Conservation (phyloP, 1,140 invertebrate genomes). For the Diorhabda elongata region DNA sequence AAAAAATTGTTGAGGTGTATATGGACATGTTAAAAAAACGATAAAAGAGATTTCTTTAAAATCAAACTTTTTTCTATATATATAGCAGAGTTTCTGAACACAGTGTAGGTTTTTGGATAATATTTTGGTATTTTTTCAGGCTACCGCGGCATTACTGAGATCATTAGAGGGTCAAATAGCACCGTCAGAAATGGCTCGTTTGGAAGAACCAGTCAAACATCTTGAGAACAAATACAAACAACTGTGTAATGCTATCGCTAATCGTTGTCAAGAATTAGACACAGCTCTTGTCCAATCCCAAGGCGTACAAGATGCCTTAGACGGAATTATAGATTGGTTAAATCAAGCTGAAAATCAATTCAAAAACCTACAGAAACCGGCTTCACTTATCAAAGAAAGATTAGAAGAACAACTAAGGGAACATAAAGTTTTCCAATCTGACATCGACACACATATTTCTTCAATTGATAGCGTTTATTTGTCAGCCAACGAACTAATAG, state of each 20-base stretch:
- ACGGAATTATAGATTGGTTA: constrained; percentile 80
- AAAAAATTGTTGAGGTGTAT: too few species aligned
- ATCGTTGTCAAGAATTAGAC: constrained; percentile 81
- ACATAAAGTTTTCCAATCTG: constrained; percentile 67
- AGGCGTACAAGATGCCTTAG: constrained; percentile 89
- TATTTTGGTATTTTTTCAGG: constrained; percentile 47
- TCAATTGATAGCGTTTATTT: constrained; percentile 78
- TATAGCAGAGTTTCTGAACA: too few species aligned
- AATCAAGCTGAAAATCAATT: constrained; percentile 77
- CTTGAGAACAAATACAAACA: constrained; percentile 75
- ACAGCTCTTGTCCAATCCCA: constrained; percentile 88
- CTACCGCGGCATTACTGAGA: constrained; percentile 65
- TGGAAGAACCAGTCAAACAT: constrained; percentile 75
- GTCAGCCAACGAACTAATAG: constrained; percentile 73
- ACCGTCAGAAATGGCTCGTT: constrained; percentile 67
- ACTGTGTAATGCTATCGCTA: constrained; percentile 63
- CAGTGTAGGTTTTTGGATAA: constrained; percentile 9
- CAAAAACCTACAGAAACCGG: constrained; percentile 67
- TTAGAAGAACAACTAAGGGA: constrained; percentile 73
- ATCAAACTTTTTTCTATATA: too few species aligned
- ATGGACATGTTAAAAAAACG: too few species aligned
- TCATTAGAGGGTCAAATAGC: constrained; percentile 77
- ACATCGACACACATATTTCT: constrained; percentile 79
- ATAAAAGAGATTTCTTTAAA: too few species aligned
- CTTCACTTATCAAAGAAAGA: constrained; percentile 82